Base-by-base conservation (phyloP, 2,113 vertebrate genomes). In the Planiliza haematocheilus region DNA sequence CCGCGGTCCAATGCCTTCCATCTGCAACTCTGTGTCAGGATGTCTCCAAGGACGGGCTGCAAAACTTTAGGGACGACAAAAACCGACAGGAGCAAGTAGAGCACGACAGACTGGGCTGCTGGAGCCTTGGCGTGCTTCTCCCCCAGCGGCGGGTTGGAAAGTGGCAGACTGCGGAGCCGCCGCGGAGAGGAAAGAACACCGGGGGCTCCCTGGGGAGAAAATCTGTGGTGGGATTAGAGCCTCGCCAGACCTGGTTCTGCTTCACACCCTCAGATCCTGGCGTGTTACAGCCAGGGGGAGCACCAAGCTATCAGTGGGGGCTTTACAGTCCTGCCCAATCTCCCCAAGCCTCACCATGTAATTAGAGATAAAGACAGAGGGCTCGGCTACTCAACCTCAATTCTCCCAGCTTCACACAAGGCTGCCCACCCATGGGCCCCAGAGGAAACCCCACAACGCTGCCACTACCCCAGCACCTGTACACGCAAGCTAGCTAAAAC, bases 51-150 rank as follows among this genome's bases (percentile, higher is more conserved):
- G 92, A 91, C 81, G n/a, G 65, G 72, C 77, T 49, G 63, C 41
- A 68, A 82, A 85, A 84, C 89, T 82, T 82, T 38, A 57, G 90
- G 87, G 81, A 90, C 83, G 59, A 82, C 83, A 58, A 66, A 75
- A 84, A 73, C 14, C 87, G 90, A 87, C 91, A 93, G 76, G 89
- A 93, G 86, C 91, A 93, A 93, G 80, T 93, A 91, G 90, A 93
- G 91, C 90, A 93, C 87, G 74, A 93, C 90, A 88, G 90, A 91
- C 87, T 84, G 81, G 84, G 89, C 82, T 89, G 89, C 89, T 20
- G 55, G 79, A 70, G 86, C 81, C 78, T 58, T 8, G 41, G 77
- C 21, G 46, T 77, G 81, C 75, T 70, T 85, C 81, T 85, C 87
- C 84, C 79, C 62, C 72, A 63, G 87, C 60, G 60, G 84, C 61